Percentiles rank a stretch among this genome's conserved stretches.
Evolutionary conservation across 1,140 invertebrate genomes (phyloP).

Genomic region (Aphaenogaster ashmeadi): DNA sequence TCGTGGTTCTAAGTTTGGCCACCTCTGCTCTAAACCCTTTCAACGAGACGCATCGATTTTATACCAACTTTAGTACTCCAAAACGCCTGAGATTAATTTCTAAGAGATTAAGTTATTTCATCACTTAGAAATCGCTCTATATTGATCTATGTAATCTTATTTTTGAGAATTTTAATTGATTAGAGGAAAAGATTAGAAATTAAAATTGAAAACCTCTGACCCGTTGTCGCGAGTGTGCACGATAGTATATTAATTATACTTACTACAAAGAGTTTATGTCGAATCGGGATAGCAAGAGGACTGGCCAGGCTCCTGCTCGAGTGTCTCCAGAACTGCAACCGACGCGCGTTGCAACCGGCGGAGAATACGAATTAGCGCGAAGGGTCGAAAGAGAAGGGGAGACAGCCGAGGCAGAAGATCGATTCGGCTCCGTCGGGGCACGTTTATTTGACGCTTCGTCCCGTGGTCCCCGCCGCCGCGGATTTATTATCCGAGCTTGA

Average conservation of each 20-base stretch:
- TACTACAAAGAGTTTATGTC: conserved; percentile 9
- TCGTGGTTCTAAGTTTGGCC: too few species aligned
- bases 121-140: background rate
- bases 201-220: too few species aligned
- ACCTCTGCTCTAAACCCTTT: background rate
- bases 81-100: background rate
- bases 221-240: background rate
- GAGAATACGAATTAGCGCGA: conserved; percentile 75
- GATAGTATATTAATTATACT: conserved; percentile 10
- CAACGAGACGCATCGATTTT: background rate
- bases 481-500: conserved; percentile 63
- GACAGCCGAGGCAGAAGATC: conserved; percentile 63
- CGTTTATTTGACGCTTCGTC: conserved; percentile 71
- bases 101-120: background rate
- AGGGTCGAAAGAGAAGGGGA: conserved; percentile 49
- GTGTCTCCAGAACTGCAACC: conserved; percentile 69
- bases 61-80: background rate
- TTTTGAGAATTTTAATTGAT: background rate
- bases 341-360: conserved; percentile 74
- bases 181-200: background rate
- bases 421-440: conserved; percentile 72
- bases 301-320: conserved; percentile 32
- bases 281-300: background rate
- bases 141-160: background rate
- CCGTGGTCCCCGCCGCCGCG: conserved; percentile 42